Conservation (phyloP, 37 sponge, comb jelly and placozoan species). For the Cladorhizidae sp. region DNA sequence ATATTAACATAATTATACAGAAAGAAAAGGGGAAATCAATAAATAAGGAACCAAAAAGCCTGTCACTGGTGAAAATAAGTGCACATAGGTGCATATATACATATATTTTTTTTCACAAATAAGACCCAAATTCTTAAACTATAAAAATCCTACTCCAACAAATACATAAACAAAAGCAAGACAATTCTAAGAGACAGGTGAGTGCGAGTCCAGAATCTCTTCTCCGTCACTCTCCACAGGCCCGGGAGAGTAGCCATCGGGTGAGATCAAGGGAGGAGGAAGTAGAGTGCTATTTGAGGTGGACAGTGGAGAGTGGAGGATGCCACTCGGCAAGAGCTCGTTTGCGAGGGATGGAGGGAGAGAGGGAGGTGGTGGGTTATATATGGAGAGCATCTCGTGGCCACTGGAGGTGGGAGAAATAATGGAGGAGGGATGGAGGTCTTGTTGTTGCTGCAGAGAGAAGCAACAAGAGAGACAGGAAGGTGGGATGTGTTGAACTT, state of each 20-base stretch:
- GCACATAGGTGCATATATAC: too few relatives aligned
- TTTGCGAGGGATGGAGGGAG: neutral
- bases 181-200: constrained; percentile 2
- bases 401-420: neutral
- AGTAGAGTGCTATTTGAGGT: neutral
- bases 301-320: neutral
- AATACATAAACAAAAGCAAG: too few relatives aligned
- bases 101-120: too few relatives aligned
- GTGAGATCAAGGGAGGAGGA: constrained; percentile 16
- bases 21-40: too few relatives aligned
- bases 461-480: too few relatives aligned
- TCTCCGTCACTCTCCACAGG: neutral
- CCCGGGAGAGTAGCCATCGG: neutral
- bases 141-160: too few relatives aligned
- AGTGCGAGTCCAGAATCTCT: neutral
- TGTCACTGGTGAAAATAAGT: too few relatives aligned
- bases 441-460: too few relatives aligned
- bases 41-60: too few relatives aligned
- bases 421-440: neutral
- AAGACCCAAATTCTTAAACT: too few relatives aligned
- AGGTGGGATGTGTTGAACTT: too few relatives aligned
- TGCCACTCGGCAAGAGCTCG: constrained; percentile 4
- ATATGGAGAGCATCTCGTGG: neutral
- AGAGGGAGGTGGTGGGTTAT: constrained; percentile 5
- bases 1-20: too few relatives aligned